Conservation (phyloP, 2,797 vertebrate genomes). For the Todus mexicanus region DNA sequence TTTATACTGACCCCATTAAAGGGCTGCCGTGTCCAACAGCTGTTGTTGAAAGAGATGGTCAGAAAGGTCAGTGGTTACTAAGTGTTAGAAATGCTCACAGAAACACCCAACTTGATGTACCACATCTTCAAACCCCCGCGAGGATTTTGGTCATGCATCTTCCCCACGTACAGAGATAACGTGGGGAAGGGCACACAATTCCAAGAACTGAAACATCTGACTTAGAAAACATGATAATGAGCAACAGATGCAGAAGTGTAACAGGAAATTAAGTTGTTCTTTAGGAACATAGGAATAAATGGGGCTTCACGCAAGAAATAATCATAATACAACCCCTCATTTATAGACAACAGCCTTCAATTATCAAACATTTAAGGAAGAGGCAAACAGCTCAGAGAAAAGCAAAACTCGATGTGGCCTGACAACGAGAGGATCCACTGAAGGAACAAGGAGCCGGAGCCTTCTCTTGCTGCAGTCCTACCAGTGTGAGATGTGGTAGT, state of each 20-base stretch:
- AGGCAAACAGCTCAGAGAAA: not conserved
- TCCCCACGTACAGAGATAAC: not conserved
- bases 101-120: not conserved
- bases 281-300: not conserved
- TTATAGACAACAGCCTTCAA: not conserved
- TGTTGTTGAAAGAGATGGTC: not conserved
- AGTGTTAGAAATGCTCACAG: not conserved
- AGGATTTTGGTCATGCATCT: not conserved
- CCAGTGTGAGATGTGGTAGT: not conserved
- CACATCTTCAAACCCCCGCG: not conserved
- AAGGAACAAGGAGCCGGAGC: not conserved
- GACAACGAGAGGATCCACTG: not conserved
- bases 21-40: not conserved
- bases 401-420: not conserved
- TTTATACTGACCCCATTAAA: not conserved
- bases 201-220: not conserved
- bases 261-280: not conserved
- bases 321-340: not conserved
- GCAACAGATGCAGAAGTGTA: not conserved
- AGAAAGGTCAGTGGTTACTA: not conserved
- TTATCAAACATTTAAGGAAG: not conserved
- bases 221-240: conserved; percentile 3
- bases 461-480: not conserved
- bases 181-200: not conserved
- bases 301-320: not conserved